Base-by-base conservation (phyloP, 2,113 vertebrate species). In the Hymenochirus boettgeri region DNA sequence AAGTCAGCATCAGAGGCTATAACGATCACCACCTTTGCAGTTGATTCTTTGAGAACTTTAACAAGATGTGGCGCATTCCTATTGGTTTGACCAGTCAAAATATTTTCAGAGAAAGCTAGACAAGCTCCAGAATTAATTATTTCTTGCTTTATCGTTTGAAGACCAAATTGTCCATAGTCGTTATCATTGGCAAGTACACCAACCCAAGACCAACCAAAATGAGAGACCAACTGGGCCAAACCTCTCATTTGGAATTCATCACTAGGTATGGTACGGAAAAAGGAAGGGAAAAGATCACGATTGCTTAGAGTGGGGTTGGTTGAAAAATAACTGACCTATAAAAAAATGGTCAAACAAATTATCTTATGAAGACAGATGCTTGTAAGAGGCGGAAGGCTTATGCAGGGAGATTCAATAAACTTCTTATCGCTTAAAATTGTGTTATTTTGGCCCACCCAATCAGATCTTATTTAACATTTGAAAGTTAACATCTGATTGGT, bases 141-240 rank as follows among this genome's bases (percentile, higher is more conserved):
- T 5, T 37, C 60, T 37, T 51, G 7, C 22, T 35, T 62, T n/a
- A 35, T 33, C n/a, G 46, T 21, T 15, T 51, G 22, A 24, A 62
- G 48, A n/a, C 91, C 94, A 35, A 73, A 77, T 17, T 83, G 80
- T 5, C 96, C 93, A 0, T 94, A 96, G 21, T 89, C 91, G 0
- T 96, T 89, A 0, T 94, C 88, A 19, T 19, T 7, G 3, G 58
- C 45, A 18, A 61, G n/a, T 13, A 61, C 26, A 31, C 86, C 92
- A 5, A 97, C 82, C 95, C 95, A 98, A 76, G 86, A 95, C 95
- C 95, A 98, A 0, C 35, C 1, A 0, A 92, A 91, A 2, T 2
- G 1, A 2, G 9, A 4, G n/a, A 97, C 72, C 2, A 97, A 83
- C 8, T 65, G 61, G 42, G 78, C 81, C 2, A 92, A 67, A 12